Conservation (phyloP, 2,113 vertebrate species). For the Rafetus swinhoei region DNA sequence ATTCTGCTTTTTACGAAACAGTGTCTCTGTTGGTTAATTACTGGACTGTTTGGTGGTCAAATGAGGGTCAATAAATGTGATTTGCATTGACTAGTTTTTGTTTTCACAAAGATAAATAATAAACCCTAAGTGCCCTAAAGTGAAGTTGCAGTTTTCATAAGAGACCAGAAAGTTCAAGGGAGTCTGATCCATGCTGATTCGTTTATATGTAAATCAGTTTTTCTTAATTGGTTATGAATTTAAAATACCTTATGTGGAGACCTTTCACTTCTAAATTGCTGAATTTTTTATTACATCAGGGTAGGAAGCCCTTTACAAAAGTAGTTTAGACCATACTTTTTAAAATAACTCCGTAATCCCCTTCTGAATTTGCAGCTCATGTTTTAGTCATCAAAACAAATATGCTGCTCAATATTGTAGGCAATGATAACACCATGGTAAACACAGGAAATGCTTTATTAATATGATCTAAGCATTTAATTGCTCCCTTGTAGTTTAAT, state of each 20-base stretch:
- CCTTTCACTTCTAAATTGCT: background rate
- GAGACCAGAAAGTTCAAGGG: conserved; percentile 10
- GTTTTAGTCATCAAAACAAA: conserved; percentile 67
- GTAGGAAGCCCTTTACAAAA: conserved; percentile 21
- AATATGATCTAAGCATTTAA: conserved; percentile 72
- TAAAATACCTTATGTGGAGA: background rate
- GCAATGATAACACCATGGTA: conserved; percentile 67
- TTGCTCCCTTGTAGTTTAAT: conserved; percentile 74
- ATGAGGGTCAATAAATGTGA: conserved; percentile 9
- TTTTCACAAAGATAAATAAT: background rate
- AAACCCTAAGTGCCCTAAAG: background rate
- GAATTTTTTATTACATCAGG: conserved; percentile 1
- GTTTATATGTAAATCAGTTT: conserved; percentile 1
- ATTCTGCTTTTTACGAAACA: conserved; percentile 16
- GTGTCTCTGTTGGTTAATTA: conserved; percentile 2
- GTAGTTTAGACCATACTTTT: background rate
- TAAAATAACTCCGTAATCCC: conserved; percentile 29
- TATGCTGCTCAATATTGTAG: conserved; percentile 45
- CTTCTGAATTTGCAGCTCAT: conserved; percentile 45
- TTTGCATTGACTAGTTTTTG: background rate
- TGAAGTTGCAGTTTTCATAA: background rate
- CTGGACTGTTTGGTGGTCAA: background rate
- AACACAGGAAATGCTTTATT: conserved; percentile 70
- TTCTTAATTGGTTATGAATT: conserved; percentile 2
- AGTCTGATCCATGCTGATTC: conserved; percentile 8